phyloP scores from a whole-genome alignment of 1,140 invertebrate species.

The Macrosteles quadrilineatus region DNA sequence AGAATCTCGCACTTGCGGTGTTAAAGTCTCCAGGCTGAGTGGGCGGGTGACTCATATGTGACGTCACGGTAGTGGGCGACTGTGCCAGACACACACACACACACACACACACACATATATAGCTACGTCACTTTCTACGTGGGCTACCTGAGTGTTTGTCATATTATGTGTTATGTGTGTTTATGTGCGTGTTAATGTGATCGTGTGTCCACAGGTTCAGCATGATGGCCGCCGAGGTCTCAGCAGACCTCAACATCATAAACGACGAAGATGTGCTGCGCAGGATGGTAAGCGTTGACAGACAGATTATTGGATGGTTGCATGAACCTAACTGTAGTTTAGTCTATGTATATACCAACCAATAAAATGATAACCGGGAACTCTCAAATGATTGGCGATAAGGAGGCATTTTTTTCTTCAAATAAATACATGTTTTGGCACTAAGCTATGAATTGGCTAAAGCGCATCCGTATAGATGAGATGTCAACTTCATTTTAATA shows the following conservation, averaged over 20 bases:
- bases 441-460: too few species aligned
- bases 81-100: background rate
- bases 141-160: too few species aligned
- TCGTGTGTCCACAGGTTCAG: conserved; percentile 11
- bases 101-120: background rate
- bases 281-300: conserved; percentile 63
- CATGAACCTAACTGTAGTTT: background rate
- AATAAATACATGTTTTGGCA: too few species aligned
- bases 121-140: too few species aligned
- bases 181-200: too few species aligned
- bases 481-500: too few species aligned
- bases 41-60: background rate
- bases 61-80: background rate
- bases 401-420: conserved; percentile 1
- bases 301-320: conserved; percentile 31
- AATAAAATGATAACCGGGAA: background rate
- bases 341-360: background rate
- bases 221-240: conserved; percentile 51
- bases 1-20: too few species aligned
- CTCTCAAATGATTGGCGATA: background rate
- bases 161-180: too few species aligned
- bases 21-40: background rate
- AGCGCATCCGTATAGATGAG: too few species aligned
- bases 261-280: conserved; percentile 70
- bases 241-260: conserved; percentile 63